Conservation (phyloP, 2,797 vertebrate genomes). For the Gambusia yucatana region DNA sequence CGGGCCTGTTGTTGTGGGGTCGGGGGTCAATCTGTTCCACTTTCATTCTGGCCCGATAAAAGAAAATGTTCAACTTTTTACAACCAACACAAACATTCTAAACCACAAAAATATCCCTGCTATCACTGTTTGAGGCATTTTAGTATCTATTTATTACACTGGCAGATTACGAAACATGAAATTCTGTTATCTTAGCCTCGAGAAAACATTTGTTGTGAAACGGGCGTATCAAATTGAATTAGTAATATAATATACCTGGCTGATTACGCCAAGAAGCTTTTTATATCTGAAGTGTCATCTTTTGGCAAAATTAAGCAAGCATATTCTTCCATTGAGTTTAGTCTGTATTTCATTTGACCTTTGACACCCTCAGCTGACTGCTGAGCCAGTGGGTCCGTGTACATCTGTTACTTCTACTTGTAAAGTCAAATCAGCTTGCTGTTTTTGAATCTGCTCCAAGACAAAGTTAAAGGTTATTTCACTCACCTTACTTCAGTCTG, state of each 20-base stretch:
- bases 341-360: constrained; percentile 2
- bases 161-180: not conserved
- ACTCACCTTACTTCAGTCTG: not conserved
- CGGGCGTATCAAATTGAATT: no score
- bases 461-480: constrained; percentile 12
- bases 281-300: not conserved
- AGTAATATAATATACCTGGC: no score
- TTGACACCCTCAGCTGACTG: constrained; percentile 1
- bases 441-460: not conserved
- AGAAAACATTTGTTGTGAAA: no score
- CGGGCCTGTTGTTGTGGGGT: constrained; percentile 18
- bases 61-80: not conserved
- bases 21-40: constrained; percentile 15
- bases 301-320: constrained; percentile 4
- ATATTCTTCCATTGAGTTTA: not conserved
- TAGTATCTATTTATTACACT: not conserved
- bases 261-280: no score
- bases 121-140: not conserved
- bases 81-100: not conserved
- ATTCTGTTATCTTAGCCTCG: no score
- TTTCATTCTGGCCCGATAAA: constrained; percentile 7
- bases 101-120: not conserved
- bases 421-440: constrained; percentile 19
- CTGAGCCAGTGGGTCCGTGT: not conserved
- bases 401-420: constrained; percentile 5